Conservation (phyloP, 2,113 vertebrate species). For the Arothron firmamentum region DNA sequence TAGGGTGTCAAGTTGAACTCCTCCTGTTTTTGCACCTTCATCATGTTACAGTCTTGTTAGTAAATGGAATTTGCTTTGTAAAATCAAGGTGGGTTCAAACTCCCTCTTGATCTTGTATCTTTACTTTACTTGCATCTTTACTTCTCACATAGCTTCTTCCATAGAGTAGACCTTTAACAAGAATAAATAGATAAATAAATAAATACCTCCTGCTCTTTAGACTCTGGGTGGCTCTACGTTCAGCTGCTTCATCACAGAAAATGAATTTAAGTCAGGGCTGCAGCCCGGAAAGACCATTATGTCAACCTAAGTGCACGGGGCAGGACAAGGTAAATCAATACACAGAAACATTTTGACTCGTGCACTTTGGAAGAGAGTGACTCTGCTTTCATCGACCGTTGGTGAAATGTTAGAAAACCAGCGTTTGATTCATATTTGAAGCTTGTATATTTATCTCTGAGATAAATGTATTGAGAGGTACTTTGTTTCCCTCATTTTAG, state of each 20-base stretch:
- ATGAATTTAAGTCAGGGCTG: constrained; percentile 11
- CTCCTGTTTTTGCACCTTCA: background rate
- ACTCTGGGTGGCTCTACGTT: constrained; percentile 11
- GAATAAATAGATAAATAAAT: background rate
- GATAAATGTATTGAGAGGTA: no score
- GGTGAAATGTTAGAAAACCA: background rate
- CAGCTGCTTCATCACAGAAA: constrained; percentile 22
- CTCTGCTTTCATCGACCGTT: background rate
- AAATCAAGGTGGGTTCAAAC: constrained; percentile 1
- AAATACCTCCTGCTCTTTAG: background rate
- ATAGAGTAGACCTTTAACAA: constrained; percentile 1
- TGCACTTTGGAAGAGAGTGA: background rate
- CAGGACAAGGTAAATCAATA: constrained; percentile 19
- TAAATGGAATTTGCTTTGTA: constrained; percentile 31
- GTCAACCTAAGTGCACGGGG: constrained; percentile 3
- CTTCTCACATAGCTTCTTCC: constrained; percentile 1
- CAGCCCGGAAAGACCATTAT: constrained; percentile 24
- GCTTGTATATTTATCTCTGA: no score
- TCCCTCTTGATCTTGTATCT: background rate
- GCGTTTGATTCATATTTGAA: no score
- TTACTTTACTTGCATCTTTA: constrained; percentile 10
- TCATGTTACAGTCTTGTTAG: constrained; percentile 1
- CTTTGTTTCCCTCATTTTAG: no score
- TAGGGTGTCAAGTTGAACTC: background rate
- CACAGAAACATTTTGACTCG: constrained; percentile 7